Base-by-base conservation (phyloP, 2,113 vertebrate species). In the Prochilodus magdalenae region DNA sequence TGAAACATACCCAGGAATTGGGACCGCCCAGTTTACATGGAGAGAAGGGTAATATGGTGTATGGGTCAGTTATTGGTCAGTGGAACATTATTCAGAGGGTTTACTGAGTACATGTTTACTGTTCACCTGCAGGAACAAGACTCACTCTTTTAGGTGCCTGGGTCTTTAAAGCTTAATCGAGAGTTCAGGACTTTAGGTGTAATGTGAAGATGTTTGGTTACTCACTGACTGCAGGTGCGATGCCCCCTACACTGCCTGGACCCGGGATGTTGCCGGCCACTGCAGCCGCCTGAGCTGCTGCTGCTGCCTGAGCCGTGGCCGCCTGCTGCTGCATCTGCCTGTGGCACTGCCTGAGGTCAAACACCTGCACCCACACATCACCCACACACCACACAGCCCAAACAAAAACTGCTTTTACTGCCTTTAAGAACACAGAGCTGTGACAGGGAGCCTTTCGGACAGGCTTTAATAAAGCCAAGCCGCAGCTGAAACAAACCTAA, bases 261-360 rank as follows among this genome's bases (percentile, higher is more conserved):
- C 93, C 94, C 0, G 94, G 95, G 57, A 95, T 95, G 47, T 82
- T 95, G 40, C 94, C 94, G 0, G 93, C 94, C 20, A 95, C 91
- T 0, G 94, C 93, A 0, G 94, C 94, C 0, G 94, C 94, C 77
- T 95, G 93, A 0, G 95, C 93, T 0, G 93, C 93, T 0, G 92
- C 92, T 0, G 93, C 93, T 1, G 93, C 93, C 83, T 93, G 92
- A 3, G 94, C 94, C 0, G 94, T 94, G 11, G 94, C 95, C 0
- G 94, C 95, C 79, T 96, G 95, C 84, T 94, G 94, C 89, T 95
- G 94, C 95, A 94, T 95, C 89, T 95, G 95, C 18, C 94, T 91
- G 87, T 96, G 94, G 82, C 95, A 96, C 88, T 95, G 95, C 4
- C 94, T 90, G 62, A 96, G 87, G 86, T 96, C 94, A 47, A 95